Evolutionary conservation across 2,797 vertebrate species (phyloP).

Genomic region (Uromys caudimaculatus): DNA sequence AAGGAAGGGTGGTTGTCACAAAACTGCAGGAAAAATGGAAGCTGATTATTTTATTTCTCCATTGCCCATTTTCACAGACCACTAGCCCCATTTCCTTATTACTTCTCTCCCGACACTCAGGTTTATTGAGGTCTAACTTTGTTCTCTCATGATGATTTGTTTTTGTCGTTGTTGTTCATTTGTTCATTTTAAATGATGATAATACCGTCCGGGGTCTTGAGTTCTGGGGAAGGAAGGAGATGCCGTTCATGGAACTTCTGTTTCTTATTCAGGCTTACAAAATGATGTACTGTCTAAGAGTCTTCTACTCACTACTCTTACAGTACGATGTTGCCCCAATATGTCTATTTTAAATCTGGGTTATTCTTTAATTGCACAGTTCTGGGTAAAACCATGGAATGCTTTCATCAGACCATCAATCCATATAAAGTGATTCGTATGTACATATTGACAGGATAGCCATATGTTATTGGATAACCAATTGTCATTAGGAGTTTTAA

Average conservation of each 20-base stretch:
- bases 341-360: slow-evolving; percentile 1
- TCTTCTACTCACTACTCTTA: neutral
- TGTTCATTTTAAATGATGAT: neutral
- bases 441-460: neutral
- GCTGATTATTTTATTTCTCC: slow-evolving; percentile 1
- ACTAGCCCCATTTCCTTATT: neutral
- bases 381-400: neutral
- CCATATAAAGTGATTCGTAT: neutral
- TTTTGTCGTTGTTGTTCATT: neutral
- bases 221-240: neutral
- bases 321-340: neutral
- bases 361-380: neutral
- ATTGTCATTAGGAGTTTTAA: neutral
- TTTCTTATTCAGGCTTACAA: neutral
- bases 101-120: neutral
- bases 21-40: neutral
- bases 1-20: neutral
- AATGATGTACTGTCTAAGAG: neutral
- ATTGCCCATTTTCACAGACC: neutral
- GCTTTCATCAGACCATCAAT: neutral
- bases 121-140: neutral
- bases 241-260: neutral
- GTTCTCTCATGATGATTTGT: neutral
- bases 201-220: neutral
- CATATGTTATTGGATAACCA: neutral